Conservation (phyloP, 2,113 vertebrate genomes). For the Marcusenius ussheri region DNA sequence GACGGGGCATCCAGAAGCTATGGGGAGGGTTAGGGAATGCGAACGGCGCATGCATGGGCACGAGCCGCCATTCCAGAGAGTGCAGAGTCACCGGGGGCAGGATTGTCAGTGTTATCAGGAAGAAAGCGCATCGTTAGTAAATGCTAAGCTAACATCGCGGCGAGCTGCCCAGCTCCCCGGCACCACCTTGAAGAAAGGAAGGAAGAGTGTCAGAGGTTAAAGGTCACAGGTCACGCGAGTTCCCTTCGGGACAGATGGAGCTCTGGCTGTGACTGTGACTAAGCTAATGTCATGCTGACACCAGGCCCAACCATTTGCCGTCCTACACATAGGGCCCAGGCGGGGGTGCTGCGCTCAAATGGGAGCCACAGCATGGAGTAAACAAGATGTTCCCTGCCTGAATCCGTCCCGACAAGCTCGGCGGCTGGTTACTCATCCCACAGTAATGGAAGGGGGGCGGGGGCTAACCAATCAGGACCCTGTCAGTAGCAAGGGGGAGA, state of each 20-base stretch:
- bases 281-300: background rate
- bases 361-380: background rate
- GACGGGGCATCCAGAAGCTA: background rate
- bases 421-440: background rate
- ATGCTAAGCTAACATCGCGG: background rate
- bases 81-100: background rate
- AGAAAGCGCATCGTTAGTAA: background rate
- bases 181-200: slow-evolving; percentile 3
- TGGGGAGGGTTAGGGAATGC: background rate
- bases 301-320: background rate
- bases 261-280: background rate
- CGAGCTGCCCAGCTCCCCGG: background rate
- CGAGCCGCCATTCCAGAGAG: background rate
- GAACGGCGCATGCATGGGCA: background rate
- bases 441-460: background rate
- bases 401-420: background rate
- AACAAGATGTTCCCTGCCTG: background rate
- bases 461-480: background rate
- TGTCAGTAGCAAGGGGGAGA: background rate
- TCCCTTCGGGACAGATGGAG: background rate
- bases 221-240: background rate
- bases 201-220: background rate
- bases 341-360: background rate
- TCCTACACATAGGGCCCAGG: background rate
- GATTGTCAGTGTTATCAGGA: background rate